Base-by-base conservation (phyloP, 2,113 vertebrate species). In the Columba livia region DNA sequence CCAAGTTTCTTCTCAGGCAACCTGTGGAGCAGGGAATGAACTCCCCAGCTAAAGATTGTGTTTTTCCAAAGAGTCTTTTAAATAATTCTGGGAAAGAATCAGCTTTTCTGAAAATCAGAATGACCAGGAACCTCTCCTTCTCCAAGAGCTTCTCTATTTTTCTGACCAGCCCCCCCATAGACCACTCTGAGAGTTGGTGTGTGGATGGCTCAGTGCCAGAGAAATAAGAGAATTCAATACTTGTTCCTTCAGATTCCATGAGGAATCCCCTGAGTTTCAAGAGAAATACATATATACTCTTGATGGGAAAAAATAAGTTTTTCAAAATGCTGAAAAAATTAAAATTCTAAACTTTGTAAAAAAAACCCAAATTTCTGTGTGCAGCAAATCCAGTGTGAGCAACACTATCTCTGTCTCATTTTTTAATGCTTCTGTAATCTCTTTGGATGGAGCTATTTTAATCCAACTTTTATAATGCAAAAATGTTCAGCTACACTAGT, bases 121-220 rank as follows among this genome's bases (percentile, higher is more conserved):
- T 28, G 16, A 74, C 18, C 18, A 91, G 60, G n/a, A 90, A 6
- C 25, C 85, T 9, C 40, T 81, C 11, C 14, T 81, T 89, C 56
- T 82, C 56, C 57, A 82, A 71, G 24, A 89, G 3, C 5, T 48
- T 89, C 36, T 38, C 40, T 38, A 15, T 50, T 74, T 23, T 79
- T 83, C 51, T 87, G 51, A 85, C 40, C 4, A 42, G 65, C 21
- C 7, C 20, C 26, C 12, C 5, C 3, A 4, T 0, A 21, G 65
- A n/a, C 31, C 0, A 2, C 42, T 47, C 0, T 2, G 38, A 62
- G 56, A 64, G 19, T 34, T 71, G 61, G 16, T 8, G 2, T 36
- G 51, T n/a, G 17, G 18, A 7, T 79, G 47, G n/a, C 70, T 82
- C 38, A 32, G n/a, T 0, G 4, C 25, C 61, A 71, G 23, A 85